These are phyloP conservation scores for Pagetopsis macropterus DNA, from an alignment of 2,797 vertebrate species.

Conservation along the genomic window DNA sequence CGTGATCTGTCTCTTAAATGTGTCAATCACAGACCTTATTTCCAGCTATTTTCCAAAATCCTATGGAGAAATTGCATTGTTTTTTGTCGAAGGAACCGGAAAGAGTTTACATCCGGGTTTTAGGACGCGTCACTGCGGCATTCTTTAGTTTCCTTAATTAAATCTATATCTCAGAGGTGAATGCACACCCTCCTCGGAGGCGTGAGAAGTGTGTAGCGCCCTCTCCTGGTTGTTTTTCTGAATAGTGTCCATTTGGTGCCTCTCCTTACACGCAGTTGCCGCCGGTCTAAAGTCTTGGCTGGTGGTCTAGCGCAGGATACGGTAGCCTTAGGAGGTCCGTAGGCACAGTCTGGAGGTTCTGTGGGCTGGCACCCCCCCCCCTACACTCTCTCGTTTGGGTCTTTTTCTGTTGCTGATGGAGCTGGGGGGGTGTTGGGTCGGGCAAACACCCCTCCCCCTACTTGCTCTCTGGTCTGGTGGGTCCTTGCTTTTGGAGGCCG, in stretches of 20 bases:
- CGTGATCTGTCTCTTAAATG: no score
- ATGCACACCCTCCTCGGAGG: slow-evolving; percentile 79
- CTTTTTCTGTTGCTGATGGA: slow-evolving; percentile 88
- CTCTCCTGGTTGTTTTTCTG: slow-evolving; percentile 93
- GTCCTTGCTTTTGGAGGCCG: slow-evolving; percentile 89
- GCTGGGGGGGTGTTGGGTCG: slow-evolving; percentile 83
- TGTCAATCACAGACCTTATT: no score
- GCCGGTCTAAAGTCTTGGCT: slow-evolving; percentile 96
- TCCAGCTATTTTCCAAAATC: no score
- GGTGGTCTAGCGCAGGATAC: slow-evolving; percentile 95
- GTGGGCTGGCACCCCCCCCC: slow-evolving; percentile 85
- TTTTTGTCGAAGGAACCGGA: no score
- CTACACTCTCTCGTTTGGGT: slow-evolving; percentile 86
- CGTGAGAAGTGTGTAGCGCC: slow-evolving; percentile 84
- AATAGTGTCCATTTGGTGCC: slow-evolving; percentile 96
- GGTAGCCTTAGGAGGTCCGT: slow-evolving; percentile 92
- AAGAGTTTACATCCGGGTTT: no score
- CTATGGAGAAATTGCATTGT: no score
- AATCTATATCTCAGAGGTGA: slow-evolving; percentile 85
- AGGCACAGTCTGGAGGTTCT: slow-evolving; percentile 88
- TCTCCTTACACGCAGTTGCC: slow-evolving; percentile 95
- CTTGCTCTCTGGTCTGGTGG: slow-evolving; percentile 90
- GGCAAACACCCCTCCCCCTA: slow-evolving; percentile 80
- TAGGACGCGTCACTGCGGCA: no score
- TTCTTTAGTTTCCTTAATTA: slow-evolving; percentile 78